These are phyloP conservation scores for Arnoldichthys spilopterus DNA, from an alignment of 2,797 vertebrate genomes.

Conservation along the genomic window DNA sequence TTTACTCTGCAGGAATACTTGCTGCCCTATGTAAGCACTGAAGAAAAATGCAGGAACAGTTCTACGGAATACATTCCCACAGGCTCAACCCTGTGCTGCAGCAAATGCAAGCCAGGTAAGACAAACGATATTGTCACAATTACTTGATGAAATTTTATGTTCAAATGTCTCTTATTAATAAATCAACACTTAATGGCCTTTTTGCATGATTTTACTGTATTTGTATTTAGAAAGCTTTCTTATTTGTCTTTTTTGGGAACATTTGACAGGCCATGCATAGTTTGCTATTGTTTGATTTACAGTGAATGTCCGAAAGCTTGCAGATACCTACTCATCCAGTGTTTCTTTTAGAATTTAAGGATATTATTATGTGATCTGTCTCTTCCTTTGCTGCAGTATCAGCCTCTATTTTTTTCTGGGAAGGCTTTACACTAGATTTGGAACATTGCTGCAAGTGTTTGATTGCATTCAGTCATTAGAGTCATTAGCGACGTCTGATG, in stretches of 20 bases:
- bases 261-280: too few species aligned
- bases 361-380: too few species aligned
- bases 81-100: conserved; percentile 65
- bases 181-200: neutral
- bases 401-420: neutral
- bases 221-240: too few species aligned
- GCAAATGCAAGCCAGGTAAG: conserved; percentile 75
- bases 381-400: neutral
- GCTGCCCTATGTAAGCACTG: conserved; percentile 49
- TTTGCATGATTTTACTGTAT: too few species aligned
- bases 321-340: too few species aligned
- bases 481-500: too few species aligned
- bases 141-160: neutral
- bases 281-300: too few species aligned
- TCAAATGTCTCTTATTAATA: neutral
- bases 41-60: conserved; percentile 41
- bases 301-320: neutral
- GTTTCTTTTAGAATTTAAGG: too few species aligned
- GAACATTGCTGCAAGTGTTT: too few species aligned
- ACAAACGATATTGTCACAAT: neutral
- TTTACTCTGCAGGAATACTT: conserved; percentile 58
- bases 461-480: too few species aligned
- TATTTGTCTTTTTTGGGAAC: too few species aligned
- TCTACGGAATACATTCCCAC: conserved; percentile 44
- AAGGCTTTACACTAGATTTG: too few species aligned